A percentile compares a stretch with the other conserved stretches of the same genome.
phyloP scores from a whole-genome alignment of 2,888 invertebrate species.

The Pheosia tremula region DNA sequence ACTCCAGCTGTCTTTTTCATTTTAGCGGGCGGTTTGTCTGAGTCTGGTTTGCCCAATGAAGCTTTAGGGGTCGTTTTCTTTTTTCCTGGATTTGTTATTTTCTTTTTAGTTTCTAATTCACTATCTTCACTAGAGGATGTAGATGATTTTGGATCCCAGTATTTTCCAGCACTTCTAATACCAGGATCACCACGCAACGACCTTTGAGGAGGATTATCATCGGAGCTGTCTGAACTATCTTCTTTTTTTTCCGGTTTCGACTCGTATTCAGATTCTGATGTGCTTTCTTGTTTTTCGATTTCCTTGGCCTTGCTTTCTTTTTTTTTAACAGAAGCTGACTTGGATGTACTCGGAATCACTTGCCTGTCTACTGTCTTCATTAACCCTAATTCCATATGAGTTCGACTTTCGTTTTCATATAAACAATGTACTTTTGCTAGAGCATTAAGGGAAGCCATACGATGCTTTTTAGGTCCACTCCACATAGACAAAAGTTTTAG shows the following conservation, averaged over 20 bases:
- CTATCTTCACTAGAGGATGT: slow-evolving; percentile 86
- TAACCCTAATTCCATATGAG: slow-evolving; percentile 86
- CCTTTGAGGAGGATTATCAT: slow-evolving; percentile 83
- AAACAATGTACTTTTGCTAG: slow-evolving; percentile 95
- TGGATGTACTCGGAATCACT: slow-evolving; percentile 80
- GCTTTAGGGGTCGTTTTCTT: slow-evolving; percentile 68
- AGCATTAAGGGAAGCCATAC: slow-evolving; percentile 95
- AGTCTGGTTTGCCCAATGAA: slow-evolving; percentile 73
- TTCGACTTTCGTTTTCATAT: slow-evolving; percentile 94
- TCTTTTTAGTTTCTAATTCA: slow-evolving; percentile 75
- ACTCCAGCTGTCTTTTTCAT: slow-evolving; percentile 74
- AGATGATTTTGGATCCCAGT: slow-evolving; percentile 92
- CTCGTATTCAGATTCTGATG: slow-evolving; percentile 81
- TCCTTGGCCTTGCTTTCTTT: slow-evolving; percentile 74
- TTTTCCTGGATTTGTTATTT: slow-evolving; percentile 58
- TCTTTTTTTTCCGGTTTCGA: slow-evolving; percentile 70
- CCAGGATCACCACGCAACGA: slow-evolving; percentile 90
- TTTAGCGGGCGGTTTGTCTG: slow-evolving; percentile 77
- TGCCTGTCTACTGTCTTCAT: slow-evolving; percentile 79
- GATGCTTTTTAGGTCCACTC: slow-evolving; percentile 91
- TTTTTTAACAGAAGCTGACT: slow-evolving; percentile 71
- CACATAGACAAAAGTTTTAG: slow-evolving; percentile 88
- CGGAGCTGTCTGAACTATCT: slow-evolving; percentile 78
- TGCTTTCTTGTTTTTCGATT: slow-evolving; percentile 71
- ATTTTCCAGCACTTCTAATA: slow-evolving; percentile 90